phyloP scores from a whole-genome alignment of 2,797 vertebrate species.

The Eospalax fontanierii region DNA sequence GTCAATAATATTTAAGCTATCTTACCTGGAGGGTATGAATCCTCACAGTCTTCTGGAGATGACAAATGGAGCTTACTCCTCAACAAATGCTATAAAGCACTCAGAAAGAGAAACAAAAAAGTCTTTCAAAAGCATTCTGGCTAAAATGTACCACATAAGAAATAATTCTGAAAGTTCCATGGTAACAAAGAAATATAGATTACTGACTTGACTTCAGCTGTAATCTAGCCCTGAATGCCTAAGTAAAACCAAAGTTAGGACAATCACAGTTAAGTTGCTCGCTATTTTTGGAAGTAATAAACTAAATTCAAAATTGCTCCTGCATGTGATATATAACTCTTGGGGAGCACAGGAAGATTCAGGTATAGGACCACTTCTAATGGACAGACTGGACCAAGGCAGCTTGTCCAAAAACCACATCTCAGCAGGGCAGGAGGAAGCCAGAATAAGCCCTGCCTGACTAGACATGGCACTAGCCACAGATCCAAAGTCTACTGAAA shows the following conservation, averaged over 20 bases:
- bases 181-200: not conserved
- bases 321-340: not conserved
- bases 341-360: not conserved
- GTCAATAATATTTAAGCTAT: not conserved
- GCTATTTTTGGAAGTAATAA: not conserved
- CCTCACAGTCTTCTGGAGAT: not conserved
- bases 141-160: slow-evolving; percentile 36
- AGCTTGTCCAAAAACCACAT: not conserved
- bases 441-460: not conserved
- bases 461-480: not conserved
- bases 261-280: not conserved
- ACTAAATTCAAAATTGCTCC: not conserved
- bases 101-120: not conserved
- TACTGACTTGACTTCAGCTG: not conserved
- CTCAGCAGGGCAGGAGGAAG: no score
- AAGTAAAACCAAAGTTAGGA: slow-evolving; percentile 13
- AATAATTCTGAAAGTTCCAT: not conserved
- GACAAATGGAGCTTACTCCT: no score
- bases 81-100: not conserved
- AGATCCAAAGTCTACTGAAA: not conserved
- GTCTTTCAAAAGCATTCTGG: not conserved
- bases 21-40: not conserved
- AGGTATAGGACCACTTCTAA: not conserved
- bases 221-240: not conserved
- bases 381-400: accelerated